Percentiles rank a stretch among this genome's conserved stretches.
Conservation (phyloP, 1,140 invertebrate genomes). For the Scaptomyza pallida region DNA sequence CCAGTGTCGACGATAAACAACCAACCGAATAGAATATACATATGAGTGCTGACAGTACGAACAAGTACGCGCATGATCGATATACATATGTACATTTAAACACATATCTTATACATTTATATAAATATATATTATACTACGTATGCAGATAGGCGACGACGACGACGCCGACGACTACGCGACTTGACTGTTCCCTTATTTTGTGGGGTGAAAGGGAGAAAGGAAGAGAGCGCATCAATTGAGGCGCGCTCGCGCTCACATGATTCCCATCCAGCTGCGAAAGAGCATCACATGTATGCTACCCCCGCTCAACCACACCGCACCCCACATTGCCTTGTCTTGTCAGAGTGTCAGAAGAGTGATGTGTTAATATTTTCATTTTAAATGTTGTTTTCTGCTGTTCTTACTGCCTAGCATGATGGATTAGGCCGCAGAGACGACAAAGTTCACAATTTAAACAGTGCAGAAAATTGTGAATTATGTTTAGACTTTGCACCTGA, state of each 20-base stretch:
- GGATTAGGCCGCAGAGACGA: constrained; percentile 57
- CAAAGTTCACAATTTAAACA: background rate
- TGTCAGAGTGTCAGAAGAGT: constrained; percentile 54
- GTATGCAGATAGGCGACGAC: constrained; percentile 46
- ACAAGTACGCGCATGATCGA: constrained; percentile 41
- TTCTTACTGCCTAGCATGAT: constrained; percentile 51
- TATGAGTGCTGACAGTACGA: constrained; percentile 17
- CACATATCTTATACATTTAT: constrained; percentile 5
- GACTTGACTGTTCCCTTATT: constrained; percentile 9
- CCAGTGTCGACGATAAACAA: constrained; percentile 22
- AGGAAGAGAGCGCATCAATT: constrained; percentile 50
- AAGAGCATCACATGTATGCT: constrained; percentile 71
- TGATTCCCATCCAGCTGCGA: constrained; percentile 55
- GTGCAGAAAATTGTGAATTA: background rate
- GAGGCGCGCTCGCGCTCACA: constrained; percentile 59
- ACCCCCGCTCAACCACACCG: background rate
- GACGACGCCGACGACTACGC: constrained; percentile 11
- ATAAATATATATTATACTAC: constrained; percentile 7
- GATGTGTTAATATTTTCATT: constrained; percentile 73
- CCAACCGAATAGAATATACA: constrained; percentile 25
- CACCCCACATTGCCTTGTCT: constrained; percentile 34
- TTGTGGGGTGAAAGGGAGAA: constrained; percentile 7
- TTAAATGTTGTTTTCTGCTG: background rate
- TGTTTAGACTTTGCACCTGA: constrained; percentile 44
- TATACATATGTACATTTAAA: constrained; percentile 23